Evolutionary conservation across 2,888 invertebrate species (phyloP), one percentile per base, ranked within the genome.

Genomic region (Cosmopolites sordidus): DNA sequence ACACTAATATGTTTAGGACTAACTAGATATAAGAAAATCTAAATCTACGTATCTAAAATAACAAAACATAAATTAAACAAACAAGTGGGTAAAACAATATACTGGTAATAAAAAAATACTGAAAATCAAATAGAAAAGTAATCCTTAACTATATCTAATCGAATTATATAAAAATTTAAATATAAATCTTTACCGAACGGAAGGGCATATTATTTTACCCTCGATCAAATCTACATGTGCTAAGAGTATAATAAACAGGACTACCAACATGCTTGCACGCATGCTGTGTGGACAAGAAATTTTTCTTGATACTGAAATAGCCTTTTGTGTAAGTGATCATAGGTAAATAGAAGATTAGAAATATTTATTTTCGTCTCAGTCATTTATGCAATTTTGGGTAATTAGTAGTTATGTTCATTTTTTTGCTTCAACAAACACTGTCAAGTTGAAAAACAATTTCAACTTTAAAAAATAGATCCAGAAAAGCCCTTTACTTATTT

Each of bases 291-390:
- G 64, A 43, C 45, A 49, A 41, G 42, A 33, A 27, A 45, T n/a
- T 5, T 47, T 66, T 69, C 71, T 71, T 70, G 68, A 69, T 68
- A 70, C 69, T 61, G 63, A 65, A 64, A 51, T 54, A 48, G 44
- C 51, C 58, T 51, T 58, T 22, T 27, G 54, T 54, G 54, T 58
- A 51, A 48, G 43, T 48, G 33, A 27, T 18, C 44, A 17, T 40
- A 48, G 33, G 40, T 40, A 33, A 22, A 22, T 5, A 6, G 33
- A 33, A 12, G 12, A n/a, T 33, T 11, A 33, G 11, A 33, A 5
- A n/a, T 33, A 33, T 33, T 33, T 33, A 33, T 33, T 22, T 22
- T 22, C 8, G 22, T 22, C 22, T 22, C 22, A n/a, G n/a, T n/a
- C n/a, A n/a, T n/a, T n/a, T n/a, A n/a, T n/a, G n/a, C n/a, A n/a